Conservation (phyloP, 2,797 vertebrate genomes). For the Cygnus olor region DNA sequence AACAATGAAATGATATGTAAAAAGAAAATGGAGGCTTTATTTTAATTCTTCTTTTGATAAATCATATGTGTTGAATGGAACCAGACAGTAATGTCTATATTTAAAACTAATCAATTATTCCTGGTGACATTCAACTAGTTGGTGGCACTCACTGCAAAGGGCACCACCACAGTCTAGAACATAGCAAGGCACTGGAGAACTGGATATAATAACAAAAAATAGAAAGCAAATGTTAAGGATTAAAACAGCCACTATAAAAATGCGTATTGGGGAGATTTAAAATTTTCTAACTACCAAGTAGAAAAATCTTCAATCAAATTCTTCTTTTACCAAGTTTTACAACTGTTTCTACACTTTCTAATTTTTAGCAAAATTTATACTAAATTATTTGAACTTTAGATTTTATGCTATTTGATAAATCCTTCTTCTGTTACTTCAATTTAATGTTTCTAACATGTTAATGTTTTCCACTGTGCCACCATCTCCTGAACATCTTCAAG, state of each 20-base stretch:
- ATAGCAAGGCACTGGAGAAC: not conserved
- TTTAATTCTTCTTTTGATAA: not conserved
- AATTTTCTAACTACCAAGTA: not conserved
- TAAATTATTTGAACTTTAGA: not conserved
- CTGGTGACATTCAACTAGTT: not conserved
- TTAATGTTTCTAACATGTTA: not conserved
- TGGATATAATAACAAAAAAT: not conserved
- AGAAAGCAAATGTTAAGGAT: not conserved
- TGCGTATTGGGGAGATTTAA: not conserved
- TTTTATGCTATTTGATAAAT: not conserved
- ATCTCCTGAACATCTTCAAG: not conserved
- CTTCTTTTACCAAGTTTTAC: not conserved
- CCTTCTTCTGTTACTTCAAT: not conserved
- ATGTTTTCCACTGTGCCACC: not conserved
- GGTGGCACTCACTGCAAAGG: not conserved
- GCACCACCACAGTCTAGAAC: not conserved
- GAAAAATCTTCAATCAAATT: not conserved
- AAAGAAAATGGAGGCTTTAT: not conserved
- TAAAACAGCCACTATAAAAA: not conserved
- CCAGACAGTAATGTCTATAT: not conserved
- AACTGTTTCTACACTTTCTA: not conserved
- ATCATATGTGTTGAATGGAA: not conserved
- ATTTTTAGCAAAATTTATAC: not conserved
- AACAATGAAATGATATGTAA: not conserved
- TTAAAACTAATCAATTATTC: not conserved